Conservation (phyloP, 2,888 invertebrate species). For the Philereme transversata region DNA sequence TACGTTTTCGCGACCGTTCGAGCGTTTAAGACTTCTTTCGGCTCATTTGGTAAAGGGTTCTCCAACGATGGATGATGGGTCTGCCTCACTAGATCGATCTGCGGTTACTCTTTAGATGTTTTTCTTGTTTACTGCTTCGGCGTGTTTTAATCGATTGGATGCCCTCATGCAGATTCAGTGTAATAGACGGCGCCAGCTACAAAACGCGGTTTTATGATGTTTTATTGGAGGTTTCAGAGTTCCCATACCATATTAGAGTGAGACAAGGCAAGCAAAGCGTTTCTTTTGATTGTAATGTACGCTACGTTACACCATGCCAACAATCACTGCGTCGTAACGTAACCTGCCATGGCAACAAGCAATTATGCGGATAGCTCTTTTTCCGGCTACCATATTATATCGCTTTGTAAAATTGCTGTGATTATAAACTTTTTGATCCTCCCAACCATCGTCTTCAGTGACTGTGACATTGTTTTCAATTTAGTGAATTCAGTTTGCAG, state of each 20-base stretch:
- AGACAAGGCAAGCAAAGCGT: conserved; percentile 34
- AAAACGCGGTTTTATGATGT: conserved; percentile 20
- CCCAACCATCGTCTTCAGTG: conserved; percentile 42
- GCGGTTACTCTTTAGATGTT: conserved; percentile 12
- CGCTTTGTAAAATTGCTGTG: conserved; percentile 36
- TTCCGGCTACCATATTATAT: conserved; percentile 37
- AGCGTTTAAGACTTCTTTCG: conserved; percentile 14
- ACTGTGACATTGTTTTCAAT: conserved; percentile 45
- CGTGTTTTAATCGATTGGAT: conserved; percentile 25
- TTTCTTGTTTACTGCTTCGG: conserved; percentile 11
- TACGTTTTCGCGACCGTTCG: conserved; percentile 8
- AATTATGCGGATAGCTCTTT: conserved; percentile 48
- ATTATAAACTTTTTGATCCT: conserved; percentile 19
- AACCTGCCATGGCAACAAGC: conserved; percentile 51
- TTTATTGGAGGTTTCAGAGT: conserved; percentile 23
- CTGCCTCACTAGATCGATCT: conserved; percentile 6
- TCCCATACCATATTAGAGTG: conserved; percentile 18
- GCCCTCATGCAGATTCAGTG: conserved; percentile 19
- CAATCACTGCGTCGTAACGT: conserved; percentile 38
- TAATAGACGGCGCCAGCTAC: conserved; percentile 8
- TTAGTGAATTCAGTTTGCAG: conserved; percentile 14
- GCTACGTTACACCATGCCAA: conserved; percentile 41
- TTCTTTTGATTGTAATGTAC: conserved; percentile 44
- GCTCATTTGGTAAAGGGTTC: conserved; percentile 17
- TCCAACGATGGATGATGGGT: conserved; percentile 17